These are phyloP conservation scores for Agrotis segetum DNA, from an alignment of 2,888 invertebrate species.

Conservation along the genomic window DNA sequence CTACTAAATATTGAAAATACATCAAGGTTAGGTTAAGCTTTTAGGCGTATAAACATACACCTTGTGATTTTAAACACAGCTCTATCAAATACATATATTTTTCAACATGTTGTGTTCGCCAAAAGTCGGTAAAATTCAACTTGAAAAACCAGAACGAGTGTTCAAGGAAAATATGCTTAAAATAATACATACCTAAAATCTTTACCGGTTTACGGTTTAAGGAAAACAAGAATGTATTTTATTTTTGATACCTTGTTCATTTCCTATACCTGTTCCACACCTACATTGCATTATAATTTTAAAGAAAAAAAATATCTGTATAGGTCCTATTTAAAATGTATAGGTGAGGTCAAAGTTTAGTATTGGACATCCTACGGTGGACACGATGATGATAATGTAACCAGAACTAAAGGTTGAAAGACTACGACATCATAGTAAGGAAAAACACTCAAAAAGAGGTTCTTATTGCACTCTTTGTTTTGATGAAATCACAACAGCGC, in stretches of 20 bases:
- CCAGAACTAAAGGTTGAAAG: not conserved
- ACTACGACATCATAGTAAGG: too few relatives aligned
- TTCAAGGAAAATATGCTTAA: slow-evolving; percentile 49
- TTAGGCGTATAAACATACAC: not conserved
- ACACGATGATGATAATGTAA: not conserved
- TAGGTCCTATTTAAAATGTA: too few relatives aligned
- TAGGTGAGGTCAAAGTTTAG: too few relatives aligned
- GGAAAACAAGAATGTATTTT: slow-evolving; percentile 53
- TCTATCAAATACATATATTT: too few relatives aligned
- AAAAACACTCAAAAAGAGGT: not conserved
- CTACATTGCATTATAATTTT: too few relatives aligned
- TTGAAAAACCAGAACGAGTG: slow-evolving; percentile 19
- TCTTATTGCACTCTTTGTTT: not conserved
- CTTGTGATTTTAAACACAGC: too few relatives aligned
- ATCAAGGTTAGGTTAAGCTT: not conserved
- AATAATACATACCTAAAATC: slow-evolving; percentile 35
- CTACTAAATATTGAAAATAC: not conserved
- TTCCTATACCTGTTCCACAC: slow-evolving; percentile 1
- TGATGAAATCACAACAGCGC: not conserved
- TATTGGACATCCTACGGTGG: too few relatives aligned
- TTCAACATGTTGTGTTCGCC: not conserved
- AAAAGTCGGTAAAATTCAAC: slow-evolving; percentile 35
- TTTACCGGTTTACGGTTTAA: slow-evolving; percentile 59
- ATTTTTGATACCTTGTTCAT: slow-evolving; percentile 10
- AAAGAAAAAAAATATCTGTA: too few relatives aligned